Evolutionary conservation across 2,797 vertebrate genomes (phyloP).

Genomic region (Oophaga sylvatica): DNA sequence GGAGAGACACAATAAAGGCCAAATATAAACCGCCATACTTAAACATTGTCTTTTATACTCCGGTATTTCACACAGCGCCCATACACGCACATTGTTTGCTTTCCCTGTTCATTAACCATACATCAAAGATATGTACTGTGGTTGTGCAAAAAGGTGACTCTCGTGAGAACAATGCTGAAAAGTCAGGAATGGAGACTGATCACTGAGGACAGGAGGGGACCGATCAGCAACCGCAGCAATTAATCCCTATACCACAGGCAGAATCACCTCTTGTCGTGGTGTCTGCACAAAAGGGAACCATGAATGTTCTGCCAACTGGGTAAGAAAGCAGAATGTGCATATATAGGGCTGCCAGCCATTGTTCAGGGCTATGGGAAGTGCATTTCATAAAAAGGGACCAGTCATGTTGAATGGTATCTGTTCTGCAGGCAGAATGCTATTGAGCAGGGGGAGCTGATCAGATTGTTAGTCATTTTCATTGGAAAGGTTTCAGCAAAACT

Average conservation of each 20-base stretch:
- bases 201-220: neutral
- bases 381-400: neutral
- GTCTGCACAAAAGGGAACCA: neutral
- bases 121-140: neutral
- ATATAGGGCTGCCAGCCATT: neutral
- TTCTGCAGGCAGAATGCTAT: too few species aligned
- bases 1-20: slow-evolving; percentile 17
- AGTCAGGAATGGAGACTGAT: neutral
- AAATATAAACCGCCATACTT: neutral
- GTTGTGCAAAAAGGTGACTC: neutral
- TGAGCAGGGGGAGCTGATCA: too few species aligned
- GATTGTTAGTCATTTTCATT: too few species aligned
- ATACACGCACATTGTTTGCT: slow-evolving; percentile 13
- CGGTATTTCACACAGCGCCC: neutral
- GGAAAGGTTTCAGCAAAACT: too few species aligned
- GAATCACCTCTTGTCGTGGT: neutral
- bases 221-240: neutral
- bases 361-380: neutral
- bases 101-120: slow-evolving; percentile 14
- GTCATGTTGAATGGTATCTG: too few species aligned
- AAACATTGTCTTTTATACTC: slow-evolving; percentile 5
- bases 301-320: neutral
- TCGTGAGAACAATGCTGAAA: neutral
- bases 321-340: neutral
- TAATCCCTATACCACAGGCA: neutral